Base-by-base conservation (phyloP, 2,888 invertebrate species). In the Micoletzkya japonica region DNA sequence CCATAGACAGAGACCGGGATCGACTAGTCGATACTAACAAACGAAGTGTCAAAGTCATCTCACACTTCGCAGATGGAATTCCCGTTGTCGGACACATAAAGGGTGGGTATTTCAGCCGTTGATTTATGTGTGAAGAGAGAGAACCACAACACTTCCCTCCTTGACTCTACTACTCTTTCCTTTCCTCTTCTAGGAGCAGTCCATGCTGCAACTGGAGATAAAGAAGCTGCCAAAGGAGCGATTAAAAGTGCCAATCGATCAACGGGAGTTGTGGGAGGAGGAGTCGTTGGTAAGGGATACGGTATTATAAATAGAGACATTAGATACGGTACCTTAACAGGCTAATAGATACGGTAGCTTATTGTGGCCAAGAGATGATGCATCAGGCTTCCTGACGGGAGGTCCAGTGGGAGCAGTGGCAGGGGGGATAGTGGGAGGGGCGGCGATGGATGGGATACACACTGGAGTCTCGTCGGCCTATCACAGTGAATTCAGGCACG, bases 391-490 rank as follows among this genome's bases (percentile, higher is more conserved):
- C 64, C 7, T 64, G 7, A 36, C 67, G 24, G 71, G 50, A 24
- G 71, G 71, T 20, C 64, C 64, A 30, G 36, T 57, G 20, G 71
- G 71, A 2, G 67, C 67, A 3, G 52, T 71, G 4, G 67, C 67
- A 1, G 71, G 71, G 4, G 71, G 71, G 24, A 67, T 71, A 4
- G 67, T 60, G 6, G 71, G 71, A 39, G 71, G 71, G 54, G 67
- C 67, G 2, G 71, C 71, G 30, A 67, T 71, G 59, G 71, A 71
- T 39, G 71, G 60, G 59, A 14, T 60, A 2, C 58, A 58, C 26
- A 71, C 71, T 2, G 71, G 50, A 26, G 60, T 60, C 14, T 36
- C 59, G 2, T 52, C 39, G 7, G 70, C 70, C 1, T 66, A 54
- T 20, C 52, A 54, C 20, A 66, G 54, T 52, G 64, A 66, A 24